These are phyloP conservation scores for Drosophila athabasca DNA, from an alignment of 1,140 invertebrate species.

Conservation along the genomic window DNA sequence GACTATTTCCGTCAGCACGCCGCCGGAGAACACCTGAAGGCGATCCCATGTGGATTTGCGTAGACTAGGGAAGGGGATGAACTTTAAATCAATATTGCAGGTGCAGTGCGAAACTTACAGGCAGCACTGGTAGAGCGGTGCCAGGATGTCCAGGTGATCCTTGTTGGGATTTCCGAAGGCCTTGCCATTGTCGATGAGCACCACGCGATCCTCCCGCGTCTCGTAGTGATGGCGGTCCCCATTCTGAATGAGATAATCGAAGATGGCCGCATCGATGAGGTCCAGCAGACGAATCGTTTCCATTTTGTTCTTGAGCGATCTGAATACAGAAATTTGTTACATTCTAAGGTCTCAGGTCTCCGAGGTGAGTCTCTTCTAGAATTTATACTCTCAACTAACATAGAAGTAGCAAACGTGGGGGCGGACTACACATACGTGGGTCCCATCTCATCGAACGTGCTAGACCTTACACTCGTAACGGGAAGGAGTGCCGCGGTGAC, in stretches of 20 bases:
- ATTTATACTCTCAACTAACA: too few species aligned
- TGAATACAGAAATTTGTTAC: conserved; percentile 49
- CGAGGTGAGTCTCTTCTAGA: too few species aligned
- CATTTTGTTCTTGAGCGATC: conserved; percentile 85
- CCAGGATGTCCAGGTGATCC: conserved; percentile 93
- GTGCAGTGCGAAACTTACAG: conserved; percentile 87
- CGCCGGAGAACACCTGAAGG: conserved; percentile 88
- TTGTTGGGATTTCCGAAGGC: conserved; percentile 93
- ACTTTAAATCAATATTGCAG: conserved; percentile 1
- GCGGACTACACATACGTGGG: too few species aligned
- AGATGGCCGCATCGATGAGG: conserved; percentile 93
- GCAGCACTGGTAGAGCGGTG: conserved; percentile 95
- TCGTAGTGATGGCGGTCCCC: conserved; percentile 97
- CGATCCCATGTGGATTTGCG: conserved; percentile 88
- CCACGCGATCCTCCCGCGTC: conserved; percentile 89
- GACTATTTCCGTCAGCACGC: conserved; percentile 86
- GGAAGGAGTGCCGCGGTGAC: too few species aligned
- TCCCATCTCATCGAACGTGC: too few species aligned
- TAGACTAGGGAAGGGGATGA: conserved; percentile 85
- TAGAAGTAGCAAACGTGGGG: too few species aligned
- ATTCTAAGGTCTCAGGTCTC: neutral
- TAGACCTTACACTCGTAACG: too few species aligned
- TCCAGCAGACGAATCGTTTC: conserved; percentile 89
- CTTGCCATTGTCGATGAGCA: conserved; percentile 97
- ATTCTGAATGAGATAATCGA: conserved; percentile 97